These are phyloP conservation scores for Iguana delicatissima DNA, from an alignment of 2,797 vertebrate genomes.

Conservation along the genomic window DNA sequence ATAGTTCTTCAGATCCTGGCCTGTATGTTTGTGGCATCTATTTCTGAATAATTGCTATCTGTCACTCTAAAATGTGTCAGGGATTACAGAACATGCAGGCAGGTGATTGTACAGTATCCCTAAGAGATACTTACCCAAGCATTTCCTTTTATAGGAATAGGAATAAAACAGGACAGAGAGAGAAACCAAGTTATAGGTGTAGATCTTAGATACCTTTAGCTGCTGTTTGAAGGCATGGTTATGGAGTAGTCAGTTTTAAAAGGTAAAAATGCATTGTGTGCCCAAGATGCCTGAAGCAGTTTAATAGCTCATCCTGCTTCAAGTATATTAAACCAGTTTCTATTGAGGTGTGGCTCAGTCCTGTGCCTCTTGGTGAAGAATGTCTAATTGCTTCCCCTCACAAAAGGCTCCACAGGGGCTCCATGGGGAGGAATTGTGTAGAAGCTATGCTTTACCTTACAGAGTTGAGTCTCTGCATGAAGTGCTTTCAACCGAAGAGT, in stretches of 20 bases:
- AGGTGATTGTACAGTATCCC: neutral
- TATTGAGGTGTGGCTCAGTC: neutral
- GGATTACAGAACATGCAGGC: neutral
- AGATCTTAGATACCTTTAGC: neutral
- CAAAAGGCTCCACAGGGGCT: neutral
- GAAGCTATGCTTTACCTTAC: neutral
- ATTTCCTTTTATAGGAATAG: conserved; percentile 11
- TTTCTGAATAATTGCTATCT: neutral
- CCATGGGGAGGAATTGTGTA: neutral
- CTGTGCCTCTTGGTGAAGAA: neutral
- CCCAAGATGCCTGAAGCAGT: neutral
- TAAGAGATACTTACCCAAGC: neutral
- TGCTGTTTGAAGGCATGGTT: neutral
- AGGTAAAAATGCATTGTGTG: neutral
- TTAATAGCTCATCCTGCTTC: neutral
- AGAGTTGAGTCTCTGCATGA: neutral
- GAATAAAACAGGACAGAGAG: neutral
- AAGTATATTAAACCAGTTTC: neutral
- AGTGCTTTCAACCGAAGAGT: neutral
- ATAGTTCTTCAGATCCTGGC: neutral
- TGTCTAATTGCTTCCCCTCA: neutral
- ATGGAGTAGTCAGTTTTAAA: neutral
- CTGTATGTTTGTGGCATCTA: neutral
- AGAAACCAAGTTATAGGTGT: neutral
- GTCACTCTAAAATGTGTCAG: neutral